Base-by-base conservation (phyloP, 2,113 vertebrate genomes). In the Climacteris rufus region DNA sequence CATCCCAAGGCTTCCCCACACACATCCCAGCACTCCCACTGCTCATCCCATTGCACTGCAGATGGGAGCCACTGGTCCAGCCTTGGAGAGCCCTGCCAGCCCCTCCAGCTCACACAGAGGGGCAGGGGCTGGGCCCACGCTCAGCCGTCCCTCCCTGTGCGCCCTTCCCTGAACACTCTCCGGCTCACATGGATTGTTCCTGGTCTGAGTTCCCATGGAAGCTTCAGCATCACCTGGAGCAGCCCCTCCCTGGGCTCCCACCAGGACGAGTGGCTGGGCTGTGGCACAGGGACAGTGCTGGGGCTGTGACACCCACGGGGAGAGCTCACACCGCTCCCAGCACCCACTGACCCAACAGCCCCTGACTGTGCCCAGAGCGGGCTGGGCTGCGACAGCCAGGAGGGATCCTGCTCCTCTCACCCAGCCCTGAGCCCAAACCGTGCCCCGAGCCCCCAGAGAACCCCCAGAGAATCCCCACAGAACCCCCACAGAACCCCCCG, bases 251-350 rank as follows among this genome's bases (percentile, higher is more conserved):
- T 15, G 57, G 5, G 59, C 77, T 52, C 19, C 65, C 33, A 14
- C 4, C 64, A 7, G 33, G 49, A 2, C 0, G 0, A 3, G 50
- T 2, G 20, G 15, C 50, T 2, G 30, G 11, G 47, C 66, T 40
- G 25, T 0, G 6, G 24, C 4, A 2, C 31, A 3, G 39, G 47
- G 68, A 4, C 0, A 0, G 9, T 0, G 1, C 6, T 22, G 18
- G 10, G 44, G 65, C 69, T n/a, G n/a, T 15, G 2, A 42, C 76
- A 27, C 35, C 21, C 72, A 18, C 53, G 1, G 3, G 39, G 37
- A 70, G 8, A 69, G 52, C 88, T 47, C 39, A 0, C 0, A 1
- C 12, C 2, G 10, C 61, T 44, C 27, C 25, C 25, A 7, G 5
- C 8, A 28, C 11, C 76, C 52, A 2, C 77, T 52, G 85, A 39